A percentile compares a stretch with the other conserved stretches of the same genome.
Conservation (phyloP, 2,113 vertebrate genomes). For the Panurus biarmicus region DNA sequence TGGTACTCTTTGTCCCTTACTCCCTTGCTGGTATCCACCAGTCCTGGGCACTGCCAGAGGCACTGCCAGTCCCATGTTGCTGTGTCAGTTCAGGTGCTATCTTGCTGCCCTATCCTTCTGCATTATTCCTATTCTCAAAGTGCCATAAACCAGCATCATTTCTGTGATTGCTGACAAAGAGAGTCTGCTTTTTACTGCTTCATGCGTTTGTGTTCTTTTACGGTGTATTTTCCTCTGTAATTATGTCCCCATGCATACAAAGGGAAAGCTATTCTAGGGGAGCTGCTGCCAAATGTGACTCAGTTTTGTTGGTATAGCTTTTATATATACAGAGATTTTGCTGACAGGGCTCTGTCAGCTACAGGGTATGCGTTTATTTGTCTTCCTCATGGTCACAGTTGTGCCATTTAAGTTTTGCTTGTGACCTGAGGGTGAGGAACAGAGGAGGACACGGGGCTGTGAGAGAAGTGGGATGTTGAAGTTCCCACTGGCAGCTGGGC, state of each 20-base stretch:
- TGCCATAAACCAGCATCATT: not conserved
- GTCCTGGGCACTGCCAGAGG: not conserved
- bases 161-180: not conserved
- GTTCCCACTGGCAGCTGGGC: not conserved
- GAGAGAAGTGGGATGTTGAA: not conserved
- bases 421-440: not conserved
- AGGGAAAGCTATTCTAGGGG: not conserved
- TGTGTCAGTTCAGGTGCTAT: not conserved
- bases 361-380: not conserved
- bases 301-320: slow-evolving; percentile 1
- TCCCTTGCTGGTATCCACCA: not conserved
- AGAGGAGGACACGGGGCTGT: not conserved
- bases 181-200: not conserved
- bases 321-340: not conserved
- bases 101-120: not conserved
- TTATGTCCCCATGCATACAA: not conserved
- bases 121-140: not conserved
- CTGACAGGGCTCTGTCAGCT: not conserved
- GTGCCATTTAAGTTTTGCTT: not conserved
- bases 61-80: not conserved
- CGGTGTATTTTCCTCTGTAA: not conserved
- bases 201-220: not conserved
- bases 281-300: not conserved
- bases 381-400: not conserved
- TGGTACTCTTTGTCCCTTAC: not conserved